Base-by-base conservation (phyloP, 2,797 vertebrate genomes). In the Hemibagrus guttatus region DNA sequence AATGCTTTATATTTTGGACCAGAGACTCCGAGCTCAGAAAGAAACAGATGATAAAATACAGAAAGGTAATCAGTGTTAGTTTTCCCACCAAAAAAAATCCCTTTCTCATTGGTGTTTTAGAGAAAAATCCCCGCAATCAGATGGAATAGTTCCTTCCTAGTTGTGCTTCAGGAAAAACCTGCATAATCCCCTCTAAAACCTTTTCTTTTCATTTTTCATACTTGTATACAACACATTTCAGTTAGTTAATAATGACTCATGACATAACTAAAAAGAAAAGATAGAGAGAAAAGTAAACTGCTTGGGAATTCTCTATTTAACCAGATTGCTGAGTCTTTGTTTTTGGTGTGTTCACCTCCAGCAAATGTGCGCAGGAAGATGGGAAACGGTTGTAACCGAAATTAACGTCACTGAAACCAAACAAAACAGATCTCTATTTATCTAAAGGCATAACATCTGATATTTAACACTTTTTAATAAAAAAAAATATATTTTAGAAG, bases 1-100 rank as follows among this genome's bases (percentile, higher is more conserved):
- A 94, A 99, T 99, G 98, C 96, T 99, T 66, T 98, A 98, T 90
- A 97, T 99, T 90, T 94, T 99, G 93, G 97, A 99, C 91, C 98
- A 98, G 89, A 96, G 98, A 5, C 95, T 99, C 85, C 94, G 92
- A 69, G 96, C 96, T 35, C 96, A 95, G 90, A 97, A 95, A 94
- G 96, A 97, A 84, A 95, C 96, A 2, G 95, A 94, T 9, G 97
- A 98, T 87, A 96, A 96, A 88, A 95, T 97, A 85, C 96, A 96
- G 83, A 98, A 96, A 97, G 98, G 98, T 99, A 96, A 94, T 35
- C 13, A 85, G 74, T 52, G 64, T 59, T 80, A 80, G 9, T 72
- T 61, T 49, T 13, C 4, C 17, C 59, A 81, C 74, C 72, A 39
- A 0, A 35, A 21, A 39, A 79, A 31, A 23, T 7, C 58, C 78